A percentile compares a stretch with the other conserved stretches of the same genome.
phyloP scores from a whole-genome alignment of 1,140 invertebrate genomes.

The Homalodisca vitripennis region DNA sequence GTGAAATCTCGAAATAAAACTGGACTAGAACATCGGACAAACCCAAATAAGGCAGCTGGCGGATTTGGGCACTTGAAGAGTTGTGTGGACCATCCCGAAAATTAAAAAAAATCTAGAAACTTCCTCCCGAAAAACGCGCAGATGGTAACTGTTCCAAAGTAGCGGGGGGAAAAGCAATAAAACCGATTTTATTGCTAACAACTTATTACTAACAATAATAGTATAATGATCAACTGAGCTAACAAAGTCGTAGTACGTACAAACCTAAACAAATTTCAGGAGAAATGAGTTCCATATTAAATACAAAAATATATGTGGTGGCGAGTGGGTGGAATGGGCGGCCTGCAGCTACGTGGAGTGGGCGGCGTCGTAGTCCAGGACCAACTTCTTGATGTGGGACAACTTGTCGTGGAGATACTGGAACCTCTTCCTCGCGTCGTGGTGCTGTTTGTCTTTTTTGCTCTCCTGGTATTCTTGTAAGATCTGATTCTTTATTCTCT shows the following conservation, averaged over 20 bases:
- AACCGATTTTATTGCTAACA: not conserved
- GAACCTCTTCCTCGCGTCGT: constrained; percentile 70
- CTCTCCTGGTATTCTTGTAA: constrained; percentile 75
- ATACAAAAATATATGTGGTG: not conserved
- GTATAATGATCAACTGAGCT: constrained; percentile 14
- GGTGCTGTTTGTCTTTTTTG: constrained; percentile 70
- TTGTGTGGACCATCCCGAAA: constrained; percentile 1
- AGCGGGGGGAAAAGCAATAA: constrained; percentile 4
- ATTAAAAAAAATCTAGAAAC: not conserved
- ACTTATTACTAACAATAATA: not conserved
- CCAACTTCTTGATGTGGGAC: constrained; percentile 84
- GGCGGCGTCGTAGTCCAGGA: constrained; percentile 70
- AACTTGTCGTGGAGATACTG: constrained; percentile 87
- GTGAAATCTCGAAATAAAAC: too few relatives aligned
- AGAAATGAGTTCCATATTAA: not conserved
- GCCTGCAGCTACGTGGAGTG: constrained; percentile 6
- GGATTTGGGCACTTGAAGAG: not conserved
- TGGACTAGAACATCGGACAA: constrained; percentile 22
- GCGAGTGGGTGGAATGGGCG: not conserved
- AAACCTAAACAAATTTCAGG: not conserved
- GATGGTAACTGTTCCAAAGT: constrained; percentile 21
- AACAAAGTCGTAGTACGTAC: not conserved
- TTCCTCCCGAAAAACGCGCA: not conserved
- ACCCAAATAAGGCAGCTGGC: constrained; percentile 14
- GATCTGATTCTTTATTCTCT: constrained; percentile 74